Conservation (phyloP, 2,113 vertebrate species). For the Cairina moschata region DNA sequence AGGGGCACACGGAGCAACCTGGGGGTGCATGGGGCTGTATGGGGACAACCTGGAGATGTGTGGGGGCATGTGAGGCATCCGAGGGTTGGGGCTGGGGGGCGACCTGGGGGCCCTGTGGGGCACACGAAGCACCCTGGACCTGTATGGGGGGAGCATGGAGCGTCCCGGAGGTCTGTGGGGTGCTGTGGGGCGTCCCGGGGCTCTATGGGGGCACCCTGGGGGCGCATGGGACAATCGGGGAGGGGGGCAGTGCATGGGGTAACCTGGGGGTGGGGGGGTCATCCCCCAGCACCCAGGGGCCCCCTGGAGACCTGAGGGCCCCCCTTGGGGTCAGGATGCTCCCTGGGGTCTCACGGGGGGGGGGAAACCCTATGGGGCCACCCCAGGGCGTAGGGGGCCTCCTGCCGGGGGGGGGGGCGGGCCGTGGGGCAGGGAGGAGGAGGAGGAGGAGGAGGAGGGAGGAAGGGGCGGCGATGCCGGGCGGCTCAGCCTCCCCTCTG, state of each 20-base stretch:
- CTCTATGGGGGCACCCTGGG: background rate
- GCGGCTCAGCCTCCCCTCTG: constrained; percentile 46
- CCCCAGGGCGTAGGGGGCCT: background rate
- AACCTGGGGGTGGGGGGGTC: background rate
- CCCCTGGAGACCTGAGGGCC: background rate
- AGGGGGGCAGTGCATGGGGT: no score
- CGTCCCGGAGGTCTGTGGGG: no score
- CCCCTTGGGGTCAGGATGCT: background rate
- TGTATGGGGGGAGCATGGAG: no score
- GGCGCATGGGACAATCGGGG: background rate
- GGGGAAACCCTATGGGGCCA: no score
- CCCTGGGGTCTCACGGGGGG: background rate
- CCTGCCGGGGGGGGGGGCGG: background rate
- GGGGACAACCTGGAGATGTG: no score
- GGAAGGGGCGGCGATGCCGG: constrained; percentile 65
- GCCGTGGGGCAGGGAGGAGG: constrained; percentile 8
- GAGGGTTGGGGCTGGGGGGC: no score
- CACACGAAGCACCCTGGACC: no score
- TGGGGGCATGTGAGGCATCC: no score
- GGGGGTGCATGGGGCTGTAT: background rate
- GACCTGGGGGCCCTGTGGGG: no score
- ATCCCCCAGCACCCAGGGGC: background rate
- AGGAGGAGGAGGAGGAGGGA: constrained; percentile 31
- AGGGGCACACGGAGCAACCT: background rate
- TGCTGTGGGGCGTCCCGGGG: no score